A percentile compares a stretch with the other conserved stretches of the same genome.
Evolutionary conservation across 2,888 invertebrate species (phyloP).

Genomic region (Priocnemis perturbator): DNA sequence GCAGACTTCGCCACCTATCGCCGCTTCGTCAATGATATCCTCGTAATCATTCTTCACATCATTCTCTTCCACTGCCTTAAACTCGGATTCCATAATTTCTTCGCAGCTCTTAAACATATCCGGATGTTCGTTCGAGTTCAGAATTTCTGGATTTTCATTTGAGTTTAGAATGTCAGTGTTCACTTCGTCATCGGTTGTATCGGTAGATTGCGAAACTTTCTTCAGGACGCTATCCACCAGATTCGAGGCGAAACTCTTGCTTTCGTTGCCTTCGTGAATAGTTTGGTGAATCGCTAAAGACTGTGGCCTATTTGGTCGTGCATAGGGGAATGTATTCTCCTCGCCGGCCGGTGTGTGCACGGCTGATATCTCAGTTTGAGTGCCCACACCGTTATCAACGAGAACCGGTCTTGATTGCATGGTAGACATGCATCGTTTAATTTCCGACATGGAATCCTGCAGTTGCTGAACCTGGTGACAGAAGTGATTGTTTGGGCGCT

Average conservation of each 20-base stretch:
- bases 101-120: conserved; percentile 71
- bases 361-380: conserved; percentile 89
- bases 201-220: conserved; percentile 69
- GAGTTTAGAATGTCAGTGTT: conserved; percentile 71
- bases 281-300: conserved; percentile 70
- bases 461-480: conserved; percentile 83
- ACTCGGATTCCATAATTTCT: conserved; percentile 65
- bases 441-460: conserved; percentile 87
- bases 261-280: conserved; percentile 68
- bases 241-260: conserved; percentile 62
- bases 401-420: conserved; percentile 60
- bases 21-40: conserved; percentile 58
- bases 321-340: conserved; percentile 75
- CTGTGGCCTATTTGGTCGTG: conserved; percentile 66
- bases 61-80: conserved; percentile 54
- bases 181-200: conserved; percentile 70
- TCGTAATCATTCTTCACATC: conserved; percentile 58
- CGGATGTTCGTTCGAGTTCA: conserved; percentile 62
- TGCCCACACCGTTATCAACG: conserved; percentile 78
- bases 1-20: conserved; percentile 61
- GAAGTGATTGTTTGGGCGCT: too few species aligned
- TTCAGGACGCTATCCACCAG: conserved; percentile 64
- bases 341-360: conserved; percentile 82
- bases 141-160: conserved; percentile 66
- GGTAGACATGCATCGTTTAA: conserved; percentile 82